Conservation (phyloP, 2,888 invertebrate species). For the Cheilosia vernalis region DNA sequence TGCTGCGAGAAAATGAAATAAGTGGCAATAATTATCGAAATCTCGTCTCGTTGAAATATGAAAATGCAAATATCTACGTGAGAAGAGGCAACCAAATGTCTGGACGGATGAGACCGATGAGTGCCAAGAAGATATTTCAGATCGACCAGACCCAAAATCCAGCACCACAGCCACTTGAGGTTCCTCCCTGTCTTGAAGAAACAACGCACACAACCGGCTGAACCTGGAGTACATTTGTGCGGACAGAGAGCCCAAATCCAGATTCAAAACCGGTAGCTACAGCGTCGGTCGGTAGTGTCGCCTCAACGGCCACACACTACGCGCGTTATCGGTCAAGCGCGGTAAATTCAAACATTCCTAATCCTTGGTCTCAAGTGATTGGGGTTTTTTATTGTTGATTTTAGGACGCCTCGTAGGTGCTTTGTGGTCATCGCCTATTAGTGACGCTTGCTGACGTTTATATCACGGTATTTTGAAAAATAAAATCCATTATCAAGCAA, state of each 20-base stretch:
- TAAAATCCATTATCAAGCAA: conserved; percentile 8
- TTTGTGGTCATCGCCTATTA: conserved; percentile 27
- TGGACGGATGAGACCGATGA: conserved; percentile 64
- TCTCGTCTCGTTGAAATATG: conserved; percentile 69
- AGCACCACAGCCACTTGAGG: conserved; percentile 57
- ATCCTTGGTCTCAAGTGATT: conserved; percentile 83
- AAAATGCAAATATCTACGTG: conserved; percentile 68
- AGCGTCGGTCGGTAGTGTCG: conserved; percentile 30
- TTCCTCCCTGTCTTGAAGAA: conserved; percentile 49
- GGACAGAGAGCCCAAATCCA: background rate
- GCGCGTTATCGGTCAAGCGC: conserved; percentile 79
- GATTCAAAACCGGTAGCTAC: conserved; percentile 61
- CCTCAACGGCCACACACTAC: conserved; percentile 73
- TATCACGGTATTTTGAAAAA: conserved; percentile 34
- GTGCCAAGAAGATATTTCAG: conserved; percentile 70
- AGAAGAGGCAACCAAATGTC: conserved; percentile 32
- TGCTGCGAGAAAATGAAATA: conserved; percentile 77
- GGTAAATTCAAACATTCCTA: conserved; percentile 82
- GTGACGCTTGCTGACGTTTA: conserved; percentile 56
- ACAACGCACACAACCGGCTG: conserved; percentile 42
- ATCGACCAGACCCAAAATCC: conserved; percentile 69
- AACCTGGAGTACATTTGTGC: background rate
- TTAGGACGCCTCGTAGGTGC: conserved; percentile 28
- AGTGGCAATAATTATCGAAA: conserved; percentile 82
- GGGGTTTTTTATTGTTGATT: conserved; percentile 76